phyloP scores from a whole-genome alignment of 2,797 vertebrate genomes.

The Luscinia megarhynchos region DNA sequence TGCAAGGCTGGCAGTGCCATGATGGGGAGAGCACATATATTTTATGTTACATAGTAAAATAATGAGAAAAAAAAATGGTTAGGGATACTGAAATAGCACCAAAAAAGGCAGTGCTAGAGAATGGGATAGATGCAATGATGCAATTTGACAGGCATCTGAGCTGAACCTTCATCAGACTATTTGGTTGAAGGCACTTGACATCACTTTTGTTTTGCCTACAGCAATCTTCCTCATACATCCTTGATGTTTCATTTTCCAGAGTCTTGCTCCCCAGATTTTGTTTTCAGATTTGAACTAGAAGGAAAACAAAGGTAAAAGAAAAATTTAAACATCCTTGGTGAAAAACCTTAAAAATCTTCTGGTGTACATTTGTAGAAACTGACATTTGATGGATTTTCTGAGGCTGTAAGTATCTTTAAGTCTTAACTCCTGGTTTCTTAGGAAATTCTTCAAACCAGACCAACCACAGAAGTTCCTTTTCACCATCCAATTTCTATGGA shows the following conservation, averaged over 20 bases:
- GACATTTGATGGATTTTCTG: not conserved
- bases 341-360: not conserved
- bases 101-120: not conserved
- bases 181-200: not conserved
- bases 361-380: not conserved
- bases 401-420: not conserved
- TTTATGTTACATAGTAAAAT: not conserved
- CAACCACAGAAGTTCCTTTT: not conserved
- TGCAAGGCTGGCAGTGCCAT: rapidly evolving
- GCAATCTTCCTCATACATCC: not conserved
- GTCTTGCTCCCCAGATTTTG: not conserved
- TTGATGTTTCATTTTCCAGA: not conserved
- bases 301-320: not conserved
- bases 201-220: not conserved
- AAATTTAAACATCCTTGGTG: not conserved
- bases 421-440: not conserved
- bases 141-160: not conserved
- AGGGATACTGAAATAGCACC: not conserved
- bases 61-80: not conserved
- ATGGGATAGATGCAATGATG: not conserved
- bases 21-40: rapidly evolving
- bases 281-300: not conserved
- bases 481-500: not conserved
- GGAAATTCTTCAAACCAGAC: not conserved
- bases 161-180: not conserved